phyloP scores from a whole-genome alignment of 2,888 invertebrate species.

The Acleris emargana region DNA sequence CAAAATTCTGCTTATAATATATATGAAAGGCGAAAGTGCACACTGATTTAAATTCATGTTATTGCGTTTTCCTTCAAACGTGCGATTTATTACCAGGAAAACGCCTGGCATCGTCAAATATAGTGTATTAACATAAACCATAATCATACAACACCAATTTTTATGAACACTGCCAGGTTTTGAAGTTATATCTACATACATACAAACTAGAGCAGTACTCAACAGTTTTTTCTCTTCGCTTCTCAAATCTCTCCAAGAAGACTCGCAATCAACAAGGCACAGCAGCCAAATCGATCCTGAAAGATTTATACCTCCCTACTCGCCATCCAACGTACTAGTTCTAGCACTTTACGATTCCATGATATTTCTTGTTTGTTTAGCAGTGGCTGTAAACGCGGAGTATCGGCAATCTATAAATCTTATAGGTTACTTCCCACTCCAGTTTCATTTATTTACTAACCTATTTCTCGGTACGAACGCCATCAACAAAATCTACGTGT shows the following conservation, averaged over 20 bases:
- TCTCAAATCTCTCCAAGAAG: too few relatives aligned
- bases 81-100: too few relatives aligned
- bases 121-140: too few relatives aligned
- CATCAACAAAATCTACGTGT: background rate
- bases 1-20: too few relatives aligned
- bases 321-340: conserved; percentile 7
- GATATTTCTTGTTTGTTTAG: conserved; percentile 9
- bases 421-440: conserved; percentile 12
- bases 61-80: too few relatives aligned
- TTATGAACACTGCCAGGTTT: too few relatives aligned
- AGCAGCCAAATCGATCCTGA: background rate
- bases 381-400: conserved; percentile 2
- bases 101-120: too few relatives aligned
- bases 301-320: conserved; percentile 14
- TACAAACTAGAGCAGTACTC: too few relatives aligned
- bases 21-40: too few relatives aligned
- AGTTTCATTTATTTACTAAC: conserved; percentile 19
- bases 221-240: background rate
- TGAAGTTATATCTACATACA: too few relatives aligned
- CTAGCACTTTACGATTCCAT: conserved; percentile 13
- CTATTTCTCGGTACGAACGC: background rate
- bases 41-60: too few relatives aligned
- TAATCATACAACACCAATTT: too few relatives aligned
- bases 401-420: conserved; percentile 21
- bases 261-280: background rate